These are phyloP conservation scores for Pangasius sanitwongsei DNA, from an alignment of 2,797 vertebrate species.

Conservation along the genomic window DNA sequence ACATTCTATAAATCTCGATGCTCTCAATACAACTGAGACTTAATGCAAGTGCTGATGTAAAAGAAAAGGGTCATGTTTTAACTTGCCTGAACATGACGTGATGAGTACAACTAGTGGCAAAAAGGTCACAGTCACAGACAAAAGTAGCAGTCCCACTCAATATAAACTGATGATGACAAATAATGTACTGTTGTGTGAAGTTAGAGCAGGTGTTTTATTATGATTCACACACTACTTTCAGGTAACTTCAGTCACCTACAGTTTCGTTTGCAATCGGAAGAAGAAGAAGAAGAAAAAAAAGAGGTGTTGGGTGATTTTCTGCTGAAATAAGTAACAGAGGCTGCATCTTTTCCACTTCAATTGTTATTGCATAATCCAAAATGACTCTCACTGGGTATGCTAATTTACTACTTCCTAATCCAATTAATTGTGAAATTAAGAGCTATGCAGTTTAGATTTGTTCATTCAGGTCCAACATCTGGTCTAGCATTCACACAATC, in stretches of 20 bases:
- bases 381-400: background rate
- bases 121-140: slow-evolving; percentile 13
- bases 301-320: slow-evolving; percentile 30
- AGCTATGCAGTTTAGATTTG: background rate
- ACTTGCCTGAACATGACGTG: background rate
- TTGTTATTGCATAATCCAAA: background rate
- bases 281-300: background rate
- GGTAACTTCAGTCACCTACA: slow-evolving; percentile 31
- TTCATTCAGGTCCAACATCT: background rate
- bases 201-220: slow-evolving; percentile 16
- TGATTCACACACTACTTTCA: slow-evolving; percentile 20
- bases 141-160: slow-evolving; percentile 1
- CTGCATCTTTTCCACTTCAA: slow-evolving; percentile 8
- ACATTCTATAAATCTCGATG: background rate
- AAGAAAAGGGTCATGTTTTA: background rate
- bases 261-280: slow-evolving; percentile 26
- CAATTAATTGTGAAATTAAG: background rate
- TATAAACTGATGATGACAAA: background rate
- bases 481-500: no score
- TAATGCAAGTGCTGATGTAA: background rate
- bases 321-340: slow-evolving; percentile 38
- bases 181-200: background rate
- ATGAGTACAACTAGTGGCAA: background rate
- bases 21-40: background rate
- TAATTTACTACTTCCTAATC: background rate